Evolutionary conservation across 2,113 vertebrate species (phyloP), one percentile per base, ranked within the genome.

Genomic region (Platysternon megacephalum): DNA sequence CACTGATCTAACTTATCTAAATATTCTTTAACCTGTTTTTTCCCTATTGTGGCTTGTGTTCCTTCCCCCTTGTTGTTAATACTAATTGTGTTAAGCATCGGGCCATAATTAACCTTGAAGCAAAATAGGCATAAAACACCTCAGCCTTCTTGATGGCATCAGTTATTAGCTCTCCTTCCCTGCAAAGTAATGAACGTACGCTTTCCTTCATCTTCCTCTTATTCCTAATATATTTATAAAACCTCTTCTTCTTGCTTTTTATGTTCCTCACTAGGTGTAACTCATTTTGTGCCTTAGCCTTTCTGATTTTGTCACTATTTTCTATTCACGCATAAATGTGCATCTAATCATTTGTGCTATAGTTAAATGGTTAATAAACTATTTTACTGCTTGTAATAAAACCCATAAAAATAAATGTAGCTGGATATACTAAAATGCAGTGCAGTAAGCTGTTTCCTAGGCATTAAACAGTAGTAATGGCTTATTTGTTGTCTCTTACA

Each of bases 351-450:
- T 85, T 91, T 76, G 82, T 61, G 42, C 52, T 24, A 39, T 80
- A 44, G 13, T 94, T 94, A 53, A 93, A 83, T 79, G 65, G 88
- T 83, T 90, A 78, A 95, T 83, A 29, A 89, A 82, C 44, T 93
- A 84, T 94, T 96, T 93, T 85, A 95, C 56, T 5, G 44, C 68
- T 94, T 91, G 88, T 90, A 95, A 88, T 61, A 87, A 95, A 94
- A 94, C 48, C 95, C 84, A 22, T 53, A 53, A 96, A 96, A 94
- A 97, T 96, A 97, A 97, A 82, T 61, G 85, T 95, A 82, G 74
- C 80, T 95, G 72, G 58, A 80, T 96, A 86, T 94, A 86, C 89
- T 87, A 55, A 80, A 89, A 85, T 32, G 61, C 56, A 83, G 61
- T 91, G 72, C 86, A 87, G 10, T 82, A 89, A 97, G 87, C 74